These are phyloP conservation scores for Cetonia aurata DNA, from an alignment of 2,888 invertebrate species.

Conservation along the genomic window DNA sequence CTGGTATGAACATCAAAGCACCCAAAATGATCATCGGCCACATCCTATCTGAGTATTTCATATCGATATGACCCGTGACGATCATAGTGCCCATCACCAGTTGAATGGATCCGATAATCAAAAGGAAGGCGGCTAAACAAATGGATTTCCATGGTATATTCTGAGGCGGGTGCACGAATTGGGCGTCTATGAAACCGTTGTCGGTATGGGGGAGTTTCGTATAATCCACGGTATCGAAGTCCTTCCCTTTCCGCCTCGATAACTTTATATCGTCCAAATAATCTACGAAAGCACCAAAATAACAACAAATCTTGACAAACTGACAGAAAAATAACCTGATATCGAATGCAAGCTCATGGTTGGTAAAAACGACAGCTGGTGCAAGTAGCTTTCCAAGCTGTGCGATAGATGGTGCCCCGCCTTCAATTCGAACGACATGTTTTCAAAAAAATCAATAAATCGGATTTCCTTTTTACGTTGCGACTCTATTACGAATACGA, in stretches of 20 bases:
- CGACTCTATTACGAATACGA: not conserved
- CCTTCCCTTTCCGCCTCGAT: constrained; percentile 73
- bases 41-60: constrained; percentile 87
- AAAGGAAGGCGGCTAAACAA: constrained; percentile 79
- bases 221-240: constrained; percentile 75
- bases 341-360: constrained; percentile 61
- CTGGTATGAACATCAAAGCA: constrained; percentile 90
- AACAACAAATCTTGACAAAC: not conserved
- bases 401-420: constrained; percentile 51
- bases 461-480: not conserved
- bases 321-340: constrained; percentile 55
- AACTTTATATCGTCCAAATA: constrained; percentile 69
- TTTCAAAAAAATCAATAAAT: constrained; percentile 40
- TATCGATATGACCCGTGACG: constrained; percentile 83
- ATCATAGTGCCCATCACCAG: constrained; percentile 73
- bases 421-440: constrained; percentile 49
- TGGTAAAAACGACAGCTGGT: constrained; percentile 55
- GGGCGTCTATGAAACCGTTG: constrained; percentile 79
- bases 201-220: constrained; percentile 71
- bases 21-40: constrained; percentile 93
- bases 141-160: constrained; percentile 91
- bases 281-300: constrained; percentile 58
- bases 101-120: constrained; percentile 81
- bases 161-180: constrained; percentile 75
- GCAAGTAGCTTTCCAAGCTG: constrained; percentile 49